Conservation (phyloP, 2,888 invertebrate species). For the Aleiodes leptofemur region DNA sequence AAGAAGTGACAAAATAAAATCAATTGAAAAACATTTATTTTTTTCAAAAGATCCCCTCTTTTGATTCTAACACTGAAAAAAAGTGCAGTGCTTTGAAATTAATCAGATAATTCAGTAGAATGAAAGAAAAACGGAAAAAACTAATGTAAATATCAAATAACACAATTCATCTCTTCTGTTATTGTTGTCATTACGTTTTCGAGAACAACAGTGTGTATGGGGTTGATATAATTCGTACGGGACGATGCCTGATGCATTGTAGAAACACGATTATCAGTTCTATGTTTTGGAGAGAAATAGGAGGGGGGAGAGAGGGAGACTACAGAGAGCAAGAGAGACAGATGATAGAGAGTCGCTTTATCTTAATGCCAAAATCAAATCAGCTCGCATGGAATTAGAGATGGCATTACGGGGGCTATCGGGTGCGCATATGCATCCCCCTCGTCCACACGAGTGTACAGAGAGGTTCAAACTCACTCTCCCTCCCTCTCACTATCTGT, state of each 20-base stretch:
- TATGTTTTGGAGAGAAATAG: constrained; percentile 15
- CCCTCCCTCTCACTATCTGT: constrained; percentile 34
- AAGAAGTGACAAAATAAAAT: no score
- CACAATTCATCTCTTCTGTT: constrained; percentile 27
- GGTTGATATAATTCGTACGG: constrained; percentile 47
- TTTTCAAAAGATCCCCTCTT: not conserved
- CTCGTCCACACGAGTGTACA: constrained; percentile 26
- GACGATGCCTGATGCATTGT: constrained; percentile 44
- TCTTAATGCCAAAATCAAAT: constrained; percentile 75
- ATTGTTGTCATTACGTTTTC: constrained; percentile 35
- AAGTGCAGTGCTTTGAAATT: constrained; percentile 60
- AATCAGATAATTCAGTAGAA: constrained; percentile 48
- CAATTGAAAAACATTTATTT: not conserved
- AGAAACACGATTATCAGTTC: constrained; percentile 47
- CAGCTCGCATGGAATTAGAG: constrained; percentile 75
- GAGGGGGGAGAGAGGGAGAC: not conserved
- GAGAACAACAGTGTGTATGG: constrained; percentile 28
- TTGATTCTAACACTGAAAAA: constrained; percentile 51
- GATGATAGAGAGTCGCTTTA: constrained; percentile 64
- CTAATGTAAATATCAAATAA: constrained; percentile 40
- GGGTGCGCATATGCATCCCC: constrained; percentile 70
- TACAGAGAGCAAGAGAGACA: constrained; percentile 12
- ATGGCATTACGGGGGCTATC: constrained; percentile 73
- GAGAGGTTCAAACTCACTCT: constrained; percentile 40
- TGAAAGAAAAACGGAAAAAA: constrained; percentile 30